phyloP scores from a whole-genome alignment of 2,113 vertebrate species.

The Falco punctatus region DNA sequence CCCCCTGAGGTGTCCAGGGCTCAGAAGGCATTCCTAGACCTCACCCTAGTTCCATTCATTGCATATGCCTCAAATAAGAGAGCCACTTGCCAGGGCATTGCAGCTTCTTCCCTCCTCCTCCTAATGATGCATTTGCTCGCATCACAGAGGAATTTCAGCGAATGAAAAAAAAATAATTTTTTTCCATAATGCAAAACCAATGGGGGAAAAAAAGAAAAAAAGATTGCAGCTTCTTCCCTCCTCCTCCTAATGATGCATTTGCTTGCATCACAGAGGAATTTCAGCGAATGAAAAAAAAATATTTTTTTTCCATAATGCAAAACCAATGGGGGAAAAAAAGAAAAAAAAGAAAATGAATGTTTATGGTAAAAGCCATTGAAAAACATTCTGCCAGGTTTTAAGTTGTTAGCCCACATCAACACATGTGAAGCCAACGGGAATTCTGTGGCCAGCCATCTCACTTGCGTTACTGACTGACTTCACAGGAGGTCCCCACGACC shows the following conservation, averaged over 20 bases:
- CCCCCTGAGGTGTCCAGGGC: not conserved
- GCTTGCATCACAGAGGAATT: not conserved
- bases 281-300: not conserved
- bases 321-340: not conserved
- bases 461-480: not conserved
- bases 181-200: not conserved
- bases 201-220: not conserved
- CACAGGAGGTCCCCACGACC: not conserved
- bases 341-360: not conserved
- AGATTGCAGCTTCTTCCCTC: not conserved
- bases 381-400: not conserved
- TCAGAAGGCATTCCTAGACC: not conserved
- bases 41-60: not conserved
- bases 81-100: not conserved
- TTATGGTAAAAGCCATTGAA: not conserved
- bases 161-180: not conserved
- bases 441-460: not conserved
- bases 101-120: not conserved
- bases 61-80: not conserved
- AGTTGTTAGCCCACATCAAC: not conserved
- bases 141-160: not conserved
- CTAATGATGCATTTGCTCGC: not conserved
- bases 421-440: not conserved
- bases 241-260: no score
- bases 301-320: not conserved